Evolutionary conservation across 2,888 invertebrate species (phyloP), one percentile per base, ranked within the genome.

Genomic region (Leucophora obtusa): DNA sequence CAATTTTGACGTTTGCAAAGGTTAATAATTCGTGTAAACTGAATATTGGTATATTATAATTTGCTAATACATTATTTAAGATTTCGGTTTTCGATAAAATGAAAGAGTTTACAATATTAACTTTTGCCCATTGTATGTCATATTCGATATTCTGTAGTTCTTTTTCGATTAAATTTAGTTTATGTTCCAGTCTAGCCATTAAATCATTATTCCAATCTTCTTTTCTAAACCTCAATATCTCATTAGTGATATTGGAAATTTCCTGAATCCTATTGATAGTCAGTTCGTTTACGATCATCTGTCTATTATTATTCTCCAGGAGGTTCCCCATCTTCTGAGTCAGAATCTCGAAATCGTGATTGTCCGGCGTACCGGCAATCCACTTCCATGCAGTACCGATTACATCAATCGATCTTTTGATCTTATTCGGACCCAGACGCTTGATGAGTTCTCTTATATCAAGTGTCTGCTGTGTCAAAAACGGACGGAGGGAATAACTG

Each of bases 251-350:
- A 28, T 15, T 28, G 11, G 60, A 60, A 10, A 65, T 2, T 50
- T 51, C 43, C 17, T 51, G 58, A 9, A 63, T 54, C 65, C 17
- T 76, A 14, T 78, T 51, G 24, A 59, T 72, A 21, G 63, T 51
- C 18, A 65, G 11, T 77, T 58, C 11, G 43, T 82, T 80, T 3
- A 82, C 80, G 56, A 82, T 63, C 1, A 73, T 56, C 65, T 82
- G 78, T n/a, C 59, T 75, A 69, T 82, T 83, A 72, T 47, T 83
- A 69, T 69, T 83, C 47, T 59, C 28, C 47, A 79, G 15, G 1
- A 74, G 50, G 14, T 82, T 79, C 59, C 79, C 82, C 17, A 83
- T 72, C 50, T 75, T 79, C 11, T 59, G 33, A 15, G 54, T 5
- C 7, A 72, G 10, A n/a, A 72, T 65, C 9, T 74, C 50, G 11